Base-by-base conservation (phyloP, 2,113 vertebrate species). In the Neolamprologus longior region DNA sequence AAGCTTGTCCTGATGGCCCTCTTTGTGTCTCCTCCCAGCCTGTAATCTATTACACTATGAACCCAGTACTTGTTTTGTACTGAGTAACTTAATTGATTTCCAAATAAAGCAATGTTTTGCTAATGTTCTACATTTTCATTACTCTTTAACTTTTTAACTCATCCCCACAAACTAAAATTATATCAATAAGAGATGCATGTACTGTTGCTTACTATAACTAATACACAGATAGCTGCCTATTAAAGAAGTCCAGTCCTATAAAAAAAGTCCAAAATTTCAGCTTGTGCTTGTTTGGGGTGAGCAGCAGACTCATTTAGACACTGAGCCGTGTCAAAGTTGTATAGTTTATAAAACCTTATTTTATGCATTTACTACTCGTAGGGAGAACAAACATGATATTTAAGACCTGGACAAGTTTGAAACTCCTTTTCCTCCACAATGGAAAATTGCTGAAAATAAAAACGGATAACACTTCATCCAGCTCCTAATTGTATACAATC, bases 341-440 rank as follows among this genome's bases (percentile, higher is more conserved):
- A 2, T 0, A 35, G 14, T 66, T 5, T 12, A 5, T 66, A 66
- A 66, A 7, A 0, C 33, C 33, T 66, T n/a, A 5, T 66, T 33
- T 61, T 61, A 19, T 33, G 5, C 9, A 19, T 63, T 66, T 66
- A 66, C 61, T 66, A 21, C 61, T 7, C 2, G 1, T 2, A 1
- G 33, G 61, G 61, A 35, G 61, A 66, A 66, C 31, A 66, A 66
- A n/a, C 61, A 7, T n/a, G 31, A 66, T 2, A 5, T 12, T 66
- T 66, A 66, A 66, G 31, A 35, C 17, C 31, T 66, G 61, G 31
- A 66, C 61, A 66, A 7, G 17, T 66, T 66, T 66, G 61, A 66
- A 66, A 66, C 15, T 17, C 14, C 1, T 61, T 61, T 1, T 66
- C 61, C 33, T 66, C 33, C 19, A 66, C 31, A 37, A 66, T 0